A percentile compares a stretch with the other conserved stretches of the same genome.
These are phyloP conservation scores for Datnioides undecimradiatus DNA, from an alignment of 2,113 vertebrate genomes.

Conservation along the genomic window DNA sequence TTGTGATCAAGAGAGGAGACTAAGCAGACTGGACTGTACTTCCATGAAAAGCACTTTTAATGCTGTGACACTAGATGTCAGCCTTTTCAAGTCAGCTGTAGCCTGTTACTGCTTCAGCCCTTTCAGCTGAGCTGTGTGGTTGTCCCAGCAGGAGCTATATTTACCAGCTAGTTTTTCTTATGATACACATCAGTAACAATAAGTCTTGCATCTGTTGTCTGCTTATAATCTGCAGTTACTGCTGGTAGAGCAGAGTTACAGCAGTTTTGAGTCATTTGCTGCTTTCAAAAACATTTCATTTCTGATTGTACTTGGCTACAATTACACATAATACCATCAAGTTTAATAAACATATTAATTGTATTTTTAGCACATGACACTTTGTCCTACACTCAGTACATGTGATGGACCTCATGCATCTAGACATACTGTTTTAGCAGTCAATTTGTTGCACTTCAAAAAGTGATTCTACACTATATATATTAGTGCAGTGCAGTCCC, in stretches of 20 bases:
- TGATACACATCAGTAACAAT: too few species aligned
- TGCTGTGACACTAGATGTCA: conserved; percentile 73
- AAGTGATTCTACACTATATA: background rate
- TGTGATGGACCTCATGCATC: background rate
- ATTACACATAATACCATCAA: background rate
- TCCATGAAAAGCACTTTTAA: conserved; percentile 17
- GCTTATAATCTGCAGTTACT: background rate
- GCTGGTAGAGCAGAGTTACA: background rate
- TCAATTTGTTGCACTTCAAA: background rate
- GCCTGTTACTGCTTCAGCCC: background rate
- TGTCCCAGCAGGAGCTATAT: too few species aligned
- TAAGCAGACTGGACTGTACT: background rate
- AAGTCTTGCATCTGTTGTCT: too few species aligned
- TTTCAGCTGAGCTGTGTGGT: too few species aligned
- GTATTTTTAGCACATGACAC: background rate
- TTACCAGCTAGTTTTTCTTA: too few species aligned
- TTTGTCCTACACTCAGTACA: background rate
- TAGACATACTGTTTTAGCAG: too few species aligned
- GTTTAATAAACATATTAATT: background rate
- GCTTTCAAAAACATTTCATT: background rate
- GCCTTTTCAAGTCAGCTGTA: conserved; percentile 49
- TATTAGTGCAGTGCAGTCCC: background rate
- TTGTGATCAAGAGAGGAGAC: background rate
- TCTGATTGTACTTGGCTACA: background rate
- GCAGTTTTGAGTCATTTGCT: background rate